A percentile compares a stretch with the other conserved stretches of the same genome.
These are phyloP conservation scores for Oncorhynchus tshawytscha DNA, from an alignment of 2,113 vertebrate genomes.

Conservation along the genomic window DNA sequence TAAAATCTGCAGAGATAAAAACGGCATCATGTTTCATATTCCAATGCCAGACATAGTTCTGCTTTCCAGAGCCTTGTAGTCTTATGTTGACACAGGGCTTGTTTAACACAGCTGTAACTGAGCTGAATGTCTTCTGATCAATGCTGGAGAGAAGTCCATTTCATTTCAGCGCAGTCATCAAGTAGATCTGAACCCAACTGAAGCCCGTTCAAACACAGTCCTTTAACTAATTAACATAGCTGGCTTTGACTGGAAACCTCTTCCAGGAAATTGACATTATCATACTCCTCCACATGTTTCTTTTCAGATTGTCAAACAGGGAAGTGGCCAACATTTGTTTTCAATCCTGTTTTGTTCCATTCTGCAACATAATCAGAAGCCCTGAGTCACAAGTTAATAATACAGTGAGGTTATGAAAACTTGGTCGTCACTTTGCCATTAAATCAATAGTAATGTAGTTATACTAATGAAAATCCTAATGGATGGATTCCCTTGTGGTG, in stretches of 20 bases:
- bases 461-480: not conserved
- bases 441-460: slow-evolving; percentile 4
- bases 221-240: slow-evolving; percentile 56
- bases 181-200: slow-evolving; percentile 34
- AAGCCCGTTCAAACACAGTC: slow-evolving; percentile 38
- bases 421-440: not conserved
- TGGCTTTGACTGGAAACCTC: slow-evolving; percentile 45
- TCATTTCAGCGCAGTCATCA: slow-evolving; percentile 44
- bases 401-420: not conserved
- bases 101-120: slow-evolving; percentile 19
- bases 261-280: slow-evolving; percentile 65
- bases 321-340: slow-evolving; percentile 40
- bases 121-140: slow-evolving; percentile 23
- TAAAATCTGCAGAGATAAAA: slow-evolving; percentile 11
- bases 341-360: slow-evolving; percentile 27
- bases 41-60: not conserved
- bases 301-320: slow-evolving; percentile 37
- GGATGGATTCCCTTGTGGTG: not conserved
- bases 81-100: slow-evolving; percentile 21
- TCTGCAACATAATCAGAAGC: slow-evolving; percentile 21
- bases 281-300: slow-evolving; percentile 63
- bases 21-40: not conserved
- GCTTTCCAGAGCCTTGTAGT: slow-evolving; percentile 9
- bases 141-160: slow-evolving; percentile 33
- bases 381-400: slow-evolving; percentile 29